Evolutionary conservation across 2,888 invertebrate species (phyloP), one percentile per base, ranked within the genome.

Genomic region (Isotomurus palustris): DNA sequence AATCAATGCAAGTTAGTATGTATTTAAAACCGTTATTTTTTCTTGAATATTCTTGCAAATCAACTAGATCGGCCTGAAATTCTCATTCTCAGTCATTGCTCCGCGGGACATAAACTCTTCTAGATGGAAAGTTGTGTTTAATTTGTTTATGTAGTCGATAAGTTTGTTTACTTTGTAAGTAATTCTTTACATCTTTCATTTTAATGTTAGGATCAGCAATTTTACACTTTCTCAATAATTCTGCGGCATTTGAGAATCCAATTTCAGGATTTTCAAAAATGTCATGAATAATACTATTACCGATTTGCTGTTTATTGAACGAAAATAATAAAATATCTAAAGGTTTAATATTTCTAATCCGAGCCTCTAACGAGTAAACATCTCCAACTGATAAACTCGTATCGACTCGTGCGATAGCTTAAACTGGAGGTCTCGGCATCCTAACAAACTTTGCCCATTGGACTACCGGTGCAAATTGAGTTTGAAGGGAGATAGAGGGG

Each of bases 271-370:
- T 40, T 40, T 40, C 17, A 40, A n/a, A 40, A 10, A 40, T n/a
- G 6, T 40, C 17, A 17, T 40, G 10, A 10, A 40, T 40, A 10
- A 40, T 10, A n/a, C 40, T 19, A 10, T 6, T 17, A 10, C 40
- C 40, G 17, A 40, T 10, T 40, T 6, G 8, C 6, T n/a, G 6
- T 6, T 40, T 6, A 40, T 40, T 40, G 10, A n/a, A 6, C 8
- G 17, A 19, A n/a, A n/a, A 10, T 40, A 40, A 40, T 40, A 40
- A 40, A 40, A 40, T 40, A 40, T 40, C 40, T 40, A 40, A 40
- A n/a, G 40, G 40, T 6, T 40, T n/a, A 40, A 40, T 6, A n/a
- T 19, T 19, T 40, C 17, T 40, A 40, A 6, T 40, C 17, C 40
- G 10, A 10, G 14, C 10, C 17, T 40, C 17, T 40, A 40, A n/a